phyloP scores from a whole-genome alignment of 2,888 invertebrate genomes.

The Phengaris alcon region DNA sequence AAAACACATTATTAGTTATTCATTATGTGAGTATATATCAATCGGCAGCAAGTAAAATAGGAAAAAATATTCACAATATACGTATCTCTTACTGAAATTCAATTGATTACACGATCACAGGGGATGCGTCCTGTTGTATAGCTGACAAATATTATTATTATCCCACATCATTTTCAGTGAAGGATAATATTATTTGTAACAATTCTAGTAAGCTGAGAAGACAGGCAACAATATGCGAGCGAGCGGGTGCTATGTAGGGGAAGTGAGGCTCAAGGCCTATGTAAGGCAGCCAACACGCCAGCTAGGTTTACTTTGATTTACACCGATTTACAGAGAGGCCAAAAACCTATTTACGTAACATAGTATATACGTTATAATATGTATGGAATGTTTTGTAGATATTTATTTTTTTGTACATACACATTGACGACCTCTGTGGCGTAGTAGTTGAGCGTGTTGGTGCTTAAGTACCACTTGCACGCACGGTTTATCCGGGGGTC shows the following conservation, averaged over 20 bases:
- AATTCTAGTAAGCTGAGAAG: slow-evolving; percentile 17
- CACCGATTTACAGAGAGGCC: slow-evolving; percentile 30
- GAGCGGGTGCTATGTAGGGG: slow-evolving; percentile 48
- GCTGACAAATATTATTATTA: too few relatives aligned
- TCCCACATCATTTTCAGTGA: background rate
- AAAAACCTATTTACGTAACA: background rate
- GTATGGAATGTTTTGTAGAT: too few relatives aligned
- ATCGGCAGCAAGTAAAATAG: background rate
- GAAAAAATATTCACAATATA: background rate
- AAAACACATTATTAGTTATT: background rate
- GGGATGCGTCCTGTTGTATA: too few relatives aligned
- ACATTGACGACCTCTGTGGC: too few relatives aligned
- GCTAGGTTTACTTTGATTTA: slow-evolving; percentile 41
- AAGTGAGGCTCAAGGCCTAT: slow-evolving; percentile 41
- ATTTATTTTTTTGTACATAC: too few relatives aligned
- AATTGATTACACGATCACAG: too few relatives aligned
- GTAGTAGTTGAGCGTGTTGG: too few relatives aligned
- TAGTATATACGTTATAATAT: too few relatives aligned
- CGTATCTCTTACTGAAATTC: background rate
- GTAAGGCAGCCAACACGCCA: slow-evolving; percentile 50
- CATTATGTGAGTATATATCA: background rate
- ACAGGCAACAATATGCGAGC: slow-evolving; percentile 28
- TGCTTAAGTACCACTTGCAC: too few relatives aligned
- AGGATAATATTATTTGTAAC: slow-evolving; percentile 13
- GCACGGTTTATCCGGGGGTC: too few relatives aligned